Evolutionary conservation across 2,113 vertebrate genomes (phyloP).

Genomic region (Trematomus loennbergii): DNA sequence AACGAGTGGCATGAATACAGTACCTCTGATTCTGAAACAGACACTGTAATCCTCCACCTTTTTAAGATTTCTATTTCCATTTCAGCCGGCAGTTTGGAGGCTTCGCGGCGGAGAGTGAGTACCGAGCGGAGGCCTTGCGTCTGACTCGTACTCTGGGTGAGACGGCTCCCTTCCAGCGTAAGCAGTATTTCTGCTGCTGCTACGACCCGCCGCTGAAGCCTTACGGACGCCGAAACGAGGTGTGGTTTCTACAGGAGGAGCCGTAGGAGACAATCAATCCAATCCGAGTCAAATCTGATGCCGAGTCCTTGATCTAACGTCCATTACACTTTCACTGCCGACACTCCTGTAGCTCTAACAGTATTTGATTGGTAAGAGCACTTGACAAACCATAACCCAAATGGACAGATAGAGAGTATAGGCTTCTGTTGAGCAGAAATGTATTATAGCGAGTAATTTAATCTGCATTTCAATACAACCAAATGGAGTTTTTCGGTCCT

Average conservation of each 20-base stretch:
- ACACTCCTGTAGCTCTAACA: conserved; percentile 33
- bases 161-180: conserved; percentile 84
- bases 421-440: too few species aligned
- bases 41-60: background rate
- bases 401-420: conserved; percentile 26
- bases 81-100: conserved; percentile 90
- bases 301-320: conserved; percentile 21
- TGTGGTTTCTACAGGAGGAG: conserved; percentile 91
- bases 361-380: conserved; percentile 25
- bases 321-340: background rate
- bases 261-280: conserved; percentile 57
- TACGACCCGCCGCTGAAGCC: conserved; percentile 93
- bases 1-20: too few species aligned
- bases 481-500: background rate
- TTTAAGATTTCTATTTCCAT: background rate
- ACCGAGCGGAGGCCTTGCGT: conserved; percentile 84
- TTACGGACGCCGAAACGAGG: conserved; percentile 90
- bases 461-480: conserved; percentile 3
- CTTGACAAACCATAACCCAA: conserved; percentile 19
- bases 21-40: background rate
- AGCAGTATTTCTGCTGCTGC: conserved; percentile 90
- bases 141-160: conserved; percentile 87
- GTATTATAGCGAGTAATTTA: background rate
- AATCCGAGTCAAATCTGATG: background rate
- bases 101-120: conserved; percentile 90